A percentile compares a stretch with the other conserved stretches of the same genome.
Evolutionary conservation across 64 coral and sea anemone species (phyloP).

Genomic region (Porites lutea): DNA sequence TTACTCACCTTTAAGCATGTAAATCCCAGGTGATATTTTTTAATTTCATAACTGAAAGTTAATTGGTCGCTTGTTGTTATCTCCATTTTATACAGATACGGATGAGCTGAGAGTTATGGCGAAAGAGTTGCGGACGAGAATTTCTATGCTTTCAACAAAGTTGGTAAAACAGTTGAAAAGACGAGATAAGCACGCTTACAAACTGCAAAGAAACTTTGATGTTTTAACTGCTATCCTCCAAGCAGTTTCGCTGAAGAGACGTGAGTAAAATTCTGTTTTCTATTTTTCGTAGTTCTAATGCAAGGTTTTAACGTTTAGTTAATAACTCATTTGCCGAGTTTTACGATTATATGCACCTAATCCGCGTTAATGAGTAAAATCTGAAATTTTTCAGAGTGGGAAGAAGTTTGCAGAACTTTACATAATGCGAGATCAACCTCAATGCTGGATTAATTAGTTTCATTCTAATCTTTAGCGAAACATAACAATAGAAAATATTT

Average conservation of each 20-base stretch:
- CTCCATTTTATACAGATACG: slow-evolving; percentile 75
- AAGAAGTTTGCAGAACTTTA: background rate
- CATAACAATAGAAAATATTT: background rate
- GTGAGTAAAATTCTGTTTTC: slow-evolving; percentile 66
- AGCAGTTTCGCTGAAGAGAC: slow-evolving; percentile 95
- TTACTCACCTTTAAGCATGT: too few species aligned
- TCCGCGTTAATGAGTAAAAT: too few species aligned
- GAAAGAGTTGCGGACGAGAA: slow-evolving; percentile 82
- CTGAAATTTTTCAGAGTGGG: too few species aligned
- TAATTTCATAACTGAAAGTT: background rate
- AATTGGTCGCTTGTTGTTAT: slow-evolving; percentile 33
- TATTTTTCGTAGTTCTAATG: background rate
- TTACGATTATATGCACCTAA: too few species aligned
- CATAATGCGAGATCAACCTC: background rate
- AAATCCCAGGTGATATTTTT: too few species aligned
- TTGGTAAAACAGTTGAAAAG: slow-evolving; percentile 97
- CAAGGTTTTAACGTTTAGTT: background rate
- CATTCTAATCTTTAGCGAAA: background rate
- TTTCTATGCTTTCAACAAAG: slow-evolving; percentile 96
- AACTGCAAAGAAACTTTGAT: slow-evolving; percentile 97
- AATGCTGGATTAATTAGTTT: slow-evolving; percentile 17
- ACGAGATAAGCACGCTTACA: slow-evolving; percentile 96
- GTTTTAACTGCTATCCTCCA: slow-evolving; percentile 95
- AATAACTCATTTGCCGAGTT: too few species aligned
- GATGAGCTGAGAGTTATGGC: slow-evolving; percentile 82